phyloP scores from a whole-genome alignment of 2,888 invertebrate genomes.

The Eupithecia pulchellata region DNA sequence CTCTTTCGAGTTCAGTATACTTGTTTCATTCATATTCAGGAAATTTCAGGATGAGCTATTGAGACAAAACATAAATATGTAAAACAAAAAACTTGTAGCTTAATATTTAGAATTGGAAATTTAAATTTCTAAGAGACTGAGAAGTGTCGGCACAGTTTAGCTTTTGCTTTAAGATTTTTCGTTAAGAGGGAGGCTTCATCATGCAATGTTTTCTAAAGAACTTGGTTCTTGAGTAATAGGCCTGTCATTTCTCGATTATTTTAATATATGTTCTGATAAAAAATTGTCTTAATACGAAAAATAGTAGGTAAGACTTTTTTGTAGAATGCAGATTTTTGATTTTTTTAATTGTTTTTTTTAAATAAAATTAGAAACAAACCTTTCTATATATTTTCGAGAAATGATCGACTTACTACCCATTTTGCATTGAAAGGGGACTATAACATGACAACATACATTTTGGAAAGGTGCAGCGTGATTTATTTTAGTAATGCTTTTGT shows the following conservation, averaged over 20 bases:
- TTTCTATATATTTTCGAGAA: slow-evolving; percentile 13
- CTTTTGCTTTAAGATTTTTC: slow-evolving; percentile 28
- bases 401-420: slow-evolving; percentile 30
- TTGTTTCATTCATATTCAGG: neutral
- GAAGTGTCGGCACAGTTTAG: neutral
- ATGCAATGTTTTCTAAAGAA: slow-evolving; percentile 19
- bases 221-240: slow-evolving; percentile 25
- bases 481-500: slow-evolving; percentile 46
- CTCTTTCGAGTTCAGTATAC: neutral
- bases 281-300: too few species aligned
- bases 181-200: slow-evolving; percentile 24
- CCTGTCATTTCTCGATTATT: slow-evolving; percentile 21
- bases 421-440: slow-evolving; percentile 44
- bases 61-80: neutral
- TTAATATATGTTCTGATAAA: neutral
- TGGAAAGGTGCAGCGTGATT: slow-evolving; percentile 56
- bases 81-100: neutral
- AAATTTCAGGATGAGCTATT: slow-evolving; percentile 8
- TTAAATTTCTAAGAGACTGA: neutral
- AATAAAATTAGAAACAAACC: too few species aligned
- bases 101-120: neutral
- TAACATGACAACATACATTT: slow-evolving; percentile 68
- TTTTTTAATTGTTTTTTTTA: neutral
- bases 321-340: neutral
- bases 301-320: too few species aligned